A percentile compares a stretch with the other conserved stretches of the same genome.
These are phyloP conservation scores for human DNA, from an alignment of 2,113 vertebrate genomes.

Conservation along the genomic window DNA sequence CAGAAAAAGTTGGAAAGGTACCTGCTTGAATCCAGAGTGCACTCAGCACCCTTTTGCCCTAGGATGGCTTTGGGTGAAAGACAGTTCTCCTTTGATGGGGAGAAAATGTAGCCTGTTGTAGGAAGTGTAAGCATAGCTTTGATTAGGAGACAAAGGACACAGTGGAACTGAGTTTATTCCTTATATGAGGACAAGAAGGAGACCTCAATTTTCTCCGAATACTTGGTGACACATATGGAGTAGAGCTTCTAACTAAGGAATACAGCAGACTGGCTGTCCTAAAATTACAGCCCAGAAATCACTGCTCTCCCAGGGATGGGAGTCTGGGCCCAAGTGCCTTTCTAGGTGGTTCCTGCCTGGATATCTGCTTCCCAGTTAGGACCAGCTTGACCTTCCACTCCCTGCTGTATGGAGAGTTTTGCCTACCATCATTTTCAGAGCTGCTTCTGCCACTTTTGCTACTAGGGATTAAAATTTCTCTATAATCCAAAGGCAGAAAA, in stretches of 20 bases:
- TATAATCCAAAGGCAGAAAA: background rate
- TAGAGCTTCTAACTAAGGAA: background rate
- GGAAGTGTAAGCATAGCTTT: background rate
- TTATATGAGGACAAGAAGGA: background rate
- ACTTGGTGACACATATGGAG: background rate
- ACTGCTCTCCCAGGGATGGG: rapidly evolving
- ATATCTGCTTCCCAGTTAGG: rapidly evolving
- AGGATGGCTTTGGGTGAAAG: background rate
- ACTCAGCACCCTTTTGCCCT: background rate
- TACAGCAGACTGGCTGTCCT: background rate
- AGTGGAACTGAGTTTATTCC: background rate
- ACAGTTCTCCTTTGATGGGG: background rate
- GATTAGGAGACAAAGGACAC: background rate
- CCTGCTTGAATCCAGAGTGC: background rate
- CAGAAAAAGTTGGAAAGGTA: background rate
- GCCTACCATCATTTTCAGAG: background rate
- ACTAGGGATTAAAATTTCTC: background rate
- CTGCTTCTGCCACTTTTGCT: background rate
- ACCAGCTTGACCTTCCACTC: background rate
- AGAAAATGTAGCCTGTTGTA: too few relatives aligned
- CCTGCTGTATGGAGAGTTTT: background rate
- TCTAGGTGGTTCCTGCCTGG: background rate
- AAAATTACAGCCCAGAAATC: background rate
- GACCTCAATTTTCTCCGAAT: background rate
- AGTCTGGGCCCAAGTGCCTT: background rate